Evolutionary conservation across 2,888 invertebrate genomes (phyloP), one percentile per base, ranked within the genome.

Genomic region (Coenonympha arcania): DNA sequence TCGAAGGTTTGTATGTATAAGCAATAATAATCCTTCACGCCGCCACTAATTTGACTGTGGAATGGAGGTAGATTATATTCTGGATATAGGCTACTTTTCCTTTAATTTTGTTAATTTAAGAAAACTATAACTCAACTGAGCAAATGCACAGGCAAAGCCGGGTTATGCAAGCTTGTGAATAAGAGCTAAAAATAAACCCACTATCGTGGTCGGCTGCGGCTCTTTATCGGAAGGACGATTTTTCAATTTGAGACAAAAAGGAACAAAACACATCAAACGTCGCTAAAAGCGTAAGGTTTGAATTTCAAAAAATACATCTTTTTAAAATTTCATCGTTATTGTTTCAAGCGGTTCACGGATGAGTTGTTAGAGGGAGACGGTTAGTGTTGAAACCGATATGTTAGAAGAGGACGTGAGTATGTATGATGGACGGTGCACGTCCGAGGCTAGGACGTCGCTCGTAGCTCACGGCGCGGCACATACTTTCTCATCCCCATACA

Each of bases 401-500:
- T 52, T 61, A 22, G 68, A 82, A 54, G 48, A 69, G 60, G 79
- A 83, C 48, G 57, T 62, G 42, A 26, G 60, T 62, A 62, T 56
- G 64, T 80, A 79, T 84, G 85, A 85, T 78, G 76, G 76, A 85
- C 83, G 76, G 69, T 65, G 64, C 63, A 58, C 70, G 81, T 81
- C 79, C 71, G 69, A 61, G 60, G 68, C 62, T 54, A 65, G 70
- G 84, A 85, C 84, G 72, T 58, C 60, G 69, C 60, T 69, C 76
- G 78, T 84, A 81, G 76, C 76, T 85, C 80, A 83, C 64, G 73
- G 59, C 69, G 65, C 74, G 69, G 66, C 71, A 77, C 77, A 76
- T 76, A 82, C 76, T 84, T 80, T 85, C 83, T 84, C 83, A 83
- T 80, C 77, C 78, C 68, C 71, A 67, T 68, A 72, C 80, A 67